These are phyloP conservation scores for Montipora foliosa DNA, from an alignment of 64 coral and sea anemone species.

Conservation along the genomic window DNA sequence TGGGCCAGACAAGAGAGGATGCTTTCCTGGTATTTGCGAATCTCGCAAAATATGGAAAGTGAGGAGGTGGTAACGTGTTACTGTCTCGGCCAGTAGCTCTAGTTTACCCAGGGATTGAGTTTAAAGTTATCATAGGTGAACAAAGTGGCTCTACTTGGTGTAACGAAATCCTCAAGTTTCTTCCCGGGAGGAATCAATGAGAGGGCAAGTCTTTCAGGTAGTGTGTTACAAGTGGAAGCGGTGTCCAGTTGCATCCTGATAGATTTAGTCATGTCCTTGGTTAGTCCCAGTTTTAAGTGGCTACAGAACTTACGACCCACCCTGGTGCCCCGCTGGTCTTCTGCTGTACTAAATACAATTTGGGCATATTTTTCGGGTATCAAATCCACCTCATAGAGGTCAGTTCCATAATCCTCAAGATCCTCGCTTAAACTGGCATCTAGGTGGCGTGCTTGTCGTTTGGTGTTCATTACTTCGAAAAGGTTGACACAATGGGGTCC, in stretches of 20 bases:
- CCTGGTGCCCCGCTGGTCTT: not conserved
- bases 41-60: slow-evolving; percentile 58
- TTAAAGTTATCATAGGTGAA: slow-evolving; percentile 21
- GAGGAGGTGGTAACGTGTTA: slow-evolving; percentile 55
- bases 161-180: slow-evolving; percentile 38
- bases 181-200: slow-evolving; percentile 14
- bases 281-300: slow-evolving; percentile 14
- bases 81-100: slow-evolving; percentile 19
- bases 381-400: slow-evolving; percentile 34
- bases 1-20: slow-evolving; percentile 55
- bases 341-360: not conserved
- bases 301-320: slow-evolving; percentile 35
- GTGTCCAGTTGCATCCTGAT: slow-evolving; percentile 22
- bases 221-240: slow-evolving; percentile 46
- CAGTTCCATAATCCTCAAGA: slow-evolving; percentile 20
- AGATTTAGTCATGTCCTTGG: slow-evolving; percentile 31
- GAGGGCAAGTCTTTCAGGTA: slow-evolving; percentile 29
- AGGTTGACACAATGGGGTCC: too few species aligned
- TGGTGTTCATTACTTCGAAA: too few species aligned
- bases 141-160: slow-evolving; percentile 14
- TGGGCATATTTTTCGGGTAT: slow-evolving; percentile 35
- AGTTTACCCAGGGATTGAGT: not conserved
- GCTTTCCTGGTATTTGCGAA: slow-evolving; percentile 33
- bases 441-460: too few species aligned
- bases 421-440: not conserved